A percentile compares a stretch with the other conserved stretches of the same genome.
phyloP scores from a whole-genome alignment of 1,140 invertebrate species.

The Eurytemora carolleeae region DNA sequence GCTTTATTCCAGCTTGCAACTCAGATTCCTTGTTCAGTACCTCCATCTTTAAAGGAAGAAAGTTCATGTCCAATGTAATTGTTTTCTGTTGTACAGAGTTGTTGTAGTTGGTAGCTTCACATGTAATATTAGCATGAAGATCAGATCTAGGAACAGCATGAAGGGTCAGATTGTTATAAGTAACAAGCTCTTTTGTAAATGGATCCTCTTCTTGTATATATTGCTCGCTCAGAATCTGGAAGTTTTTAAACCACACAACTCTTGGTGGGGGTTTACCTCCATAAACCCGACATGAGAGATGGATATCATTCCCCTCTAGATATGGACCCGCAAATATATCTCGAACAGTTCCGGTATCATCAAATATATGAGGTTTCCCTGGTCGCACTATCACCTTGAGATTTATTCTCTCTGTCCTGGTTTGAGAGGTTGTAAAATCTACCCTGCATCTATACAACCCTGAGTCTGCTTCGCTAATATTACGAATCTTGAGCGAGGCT shows the following conservation, averaged over 20 bases:
- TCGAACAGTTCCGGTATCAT: neutral
- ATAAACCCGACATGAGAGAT: neutral
- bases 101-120: slow-evolving; percentile 6
- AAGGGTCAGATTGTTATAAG: slow-evolving; percentile 11
- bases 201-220: neutral
- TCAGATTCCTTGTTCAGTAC: slow-evolving; percentile 8
- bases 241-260: slow-evolving; percentile 7
- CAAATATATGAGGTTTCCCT: neutral
- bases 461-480: neutral
- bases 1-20: slow-evolving; percentile 6
- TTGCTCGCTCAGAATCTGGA: neutral
- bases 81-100: neutral
- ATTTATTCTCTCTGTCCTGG: neutral
- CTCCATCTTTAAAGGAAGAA: slow-evolving; percentile 3
- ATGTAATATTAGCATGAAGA: slow-evolving; percentile 6
- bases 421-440: neutral
- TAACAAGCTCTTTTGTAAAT: neutral
- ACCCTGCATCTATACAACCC: neutral
- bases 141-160: slow-evolving; percentile 1
- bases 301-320: neutral
- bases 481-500: neutral
- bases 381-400: neutral
- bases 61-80: slow-evolving; percentile 10
- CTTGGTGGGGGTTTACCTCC: slow-evolving; percentile 9
- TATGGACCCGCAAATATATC: neutral